Conservation (phyloP, 2,797 vertebrate species). For the Pyrrhura leucotis region DNA sequence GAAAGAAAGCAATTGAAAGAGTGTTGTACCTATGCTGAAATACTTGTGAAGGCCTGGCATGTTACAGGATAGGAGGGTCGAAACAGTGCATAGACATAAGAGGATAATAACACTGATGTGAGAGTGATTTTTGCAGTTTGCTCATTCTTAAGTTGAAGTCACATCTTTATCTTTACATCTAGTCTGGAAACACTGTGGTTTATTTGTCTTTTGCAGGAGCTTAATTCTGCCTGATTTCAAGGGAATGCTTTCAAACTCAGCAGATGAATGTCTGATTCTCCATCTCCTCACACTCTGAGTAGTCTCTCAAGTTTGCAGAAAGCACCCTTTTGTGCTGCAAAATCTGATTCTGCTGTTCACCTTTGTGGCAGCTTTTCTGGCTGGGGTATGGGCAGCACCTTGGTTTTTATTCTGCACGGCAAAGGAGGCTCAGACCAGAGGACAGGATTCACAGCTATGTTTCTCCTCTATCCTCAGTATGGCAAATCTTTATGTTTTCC, state of each 20-base stretch:
- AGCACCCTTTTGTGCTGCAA: neutral
- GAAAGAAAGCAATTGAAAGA: neutral
- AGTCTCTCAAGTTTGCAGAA: neutral
- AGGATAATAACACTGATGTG: neutral
- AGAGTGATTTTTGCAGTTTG: slow-evolving; percentile 3
- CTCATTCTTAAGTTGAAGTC: neutral
- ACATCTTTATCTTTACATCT: neutral
- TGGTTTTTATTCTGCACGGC: neutral
- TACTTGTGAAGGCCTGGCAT: neutral
- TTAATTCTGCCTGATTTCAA: neutral
- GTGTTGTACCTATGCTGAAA: neutral
- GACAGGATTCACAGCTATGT: neutral
- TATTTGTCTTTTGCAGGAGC: neutral
- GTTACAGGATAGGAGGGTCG: neutral
- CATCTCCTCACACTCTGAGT: accelerated
- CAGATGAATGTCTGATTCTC: neutral
- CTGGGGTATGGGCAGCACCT: neutral
- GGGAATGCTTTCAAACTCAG: neutral
- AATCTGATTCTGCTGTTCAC: neutral
- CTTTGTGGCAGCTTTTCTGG: neutral
- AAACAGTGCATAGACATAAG: neutral
- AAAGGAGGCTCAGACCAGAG: neutral
- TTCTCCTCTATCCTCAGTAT: neutral
- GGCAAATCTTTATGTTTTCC: neutral
- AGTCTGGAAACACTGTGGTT: neutral